Evolutionary conservation across 2,797 vertebrate genomes (phyloP).

Genomic region (Amazona ochrocephala): DNA sequence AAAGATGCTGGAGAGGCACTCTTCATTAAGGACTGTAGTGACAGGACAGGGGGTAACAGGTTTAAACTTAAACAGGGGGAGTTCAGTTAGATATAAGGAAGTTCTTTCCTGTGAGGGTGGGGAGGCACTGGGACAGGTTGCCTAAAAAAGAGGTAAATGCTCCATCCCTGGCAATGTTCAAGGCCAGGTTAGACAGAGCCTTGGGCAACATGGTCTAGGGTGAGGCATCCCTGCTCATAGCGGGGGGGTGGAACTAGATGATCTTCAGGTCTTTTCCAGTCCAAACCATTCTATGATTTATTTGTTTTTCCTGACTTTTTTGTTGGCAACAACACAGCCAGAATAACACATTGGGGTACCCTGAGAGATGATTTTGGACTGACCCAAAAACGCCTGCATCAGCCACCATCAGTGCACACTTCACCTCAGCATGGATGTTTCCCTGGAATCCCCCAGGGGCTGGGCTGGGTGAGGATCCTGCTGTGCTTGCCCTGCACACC

Average conservation of each 20-base stretch:
- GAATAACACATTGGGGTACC: background rate
- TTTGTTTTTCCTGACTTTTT: background rate
- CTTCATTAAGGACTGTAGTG: background rate
- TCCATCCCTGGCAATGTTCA: background rate
- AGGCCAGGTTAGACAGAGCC: background rate
- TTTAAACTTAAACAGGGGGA: background rate
- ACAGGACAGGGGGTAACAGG: background rate
- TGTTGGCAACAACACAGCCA: background rate
- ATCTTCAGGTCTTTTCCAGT: background rate
- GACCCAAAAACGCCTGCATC: background rate
- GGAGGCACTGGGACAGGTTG: background rate
- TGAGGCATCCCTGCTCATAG: background rate
- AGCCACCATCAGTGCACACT: fast-evolving
- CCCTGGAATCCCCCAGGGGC: background rate
- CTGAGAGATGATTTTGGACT: background rate
- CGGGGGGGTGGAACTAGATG: background rate
- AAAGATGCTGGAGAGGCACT: background rate
- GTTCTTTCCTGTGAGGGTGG: background rate
- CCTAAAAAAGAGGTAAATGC: background rate
- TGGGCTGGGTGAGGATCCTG: background rate
- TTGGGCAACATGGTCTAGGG: background rate
- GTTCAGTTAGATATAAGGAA: background rate
- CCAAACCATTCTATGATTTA: background rate
- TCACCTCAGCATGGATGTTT: fast-evolving
- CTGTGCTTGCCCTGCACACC: background rate